Conservation (phyloP, 2,888 invertebrate species). For the Plebejus argus region DNA sequence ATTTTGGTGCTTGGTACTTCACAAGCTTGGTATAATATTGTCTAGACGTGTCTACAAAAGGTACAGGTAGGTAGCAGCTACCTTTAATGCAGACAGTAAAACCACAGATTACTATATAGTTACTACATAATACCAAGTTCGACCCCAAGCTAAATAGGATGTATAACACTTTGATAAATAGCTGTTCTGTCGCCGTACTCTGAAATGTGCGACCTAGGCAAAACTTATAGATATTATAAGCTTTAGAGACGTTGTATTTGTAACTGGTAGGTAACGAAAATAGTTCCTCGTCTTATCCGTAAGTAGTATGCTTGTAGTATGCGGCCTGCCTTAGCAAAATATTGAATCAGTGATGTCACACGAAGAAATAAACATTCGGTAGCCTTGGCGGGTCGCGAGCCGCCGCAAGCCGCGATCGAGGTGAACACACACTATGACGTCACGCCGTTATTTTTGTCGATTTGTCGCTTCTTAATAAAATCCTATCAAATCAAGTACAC, state of each 20-base stretch:
- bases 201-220: not conserved
- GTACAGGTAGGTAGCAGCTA: no score
- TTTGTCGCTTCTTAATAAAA: conserved; percentile 49
- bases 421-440: conserved; percentile 54
- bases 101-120: no score
- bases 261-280: not conserved
- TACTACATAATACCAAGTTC: no score
- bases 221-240: not conserved
- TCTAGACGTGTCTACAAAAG: no score
- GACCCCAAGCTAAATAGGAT: no score
- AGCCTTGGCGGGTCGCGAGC: conserved; percentile 51
- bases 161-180: no score
- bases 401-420: conserved; percentile 35
- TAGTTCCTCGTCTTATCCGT: not conserved
- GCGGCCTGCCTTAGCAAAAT: conserved; percentile 32
- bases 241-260: no score
- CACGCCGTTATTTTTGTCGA: conserved; percentile 63
- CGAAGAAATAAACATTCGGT: conserved; percentile 45
- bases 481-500: conserved; percentile 45
- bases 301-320: not conserved
- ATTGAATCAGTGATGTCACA: conserved; percentile 48
- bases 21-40: no score
- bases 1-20: no score
- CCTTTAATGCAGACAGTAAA: no score
- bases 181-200: not conserved